Conservation (phyloP, 1,140 invertebrate genomes). For the Cydia splendana region DNA sequence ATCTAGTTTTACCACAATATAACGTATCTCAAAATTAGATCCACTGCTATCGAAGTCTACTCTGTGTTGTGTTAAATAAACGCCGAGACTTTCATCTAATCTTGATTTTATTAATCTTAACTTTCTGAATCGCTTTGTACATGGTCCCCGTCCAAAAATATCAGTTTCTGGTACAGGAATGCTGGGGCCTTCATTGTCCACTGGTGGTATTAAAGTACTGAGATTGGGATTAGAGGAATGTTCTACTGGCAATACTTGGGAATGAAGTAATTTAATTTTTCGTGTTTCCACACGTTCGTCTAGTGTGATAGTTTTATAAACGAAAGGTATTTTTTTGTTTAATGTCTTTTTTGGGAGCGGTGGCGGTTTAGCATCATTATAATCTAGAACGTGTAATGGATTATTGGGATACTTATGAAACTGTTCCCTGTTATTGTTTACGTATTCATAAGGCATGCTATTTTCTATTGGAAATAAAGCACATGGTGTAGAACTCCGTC, state of each 20-base stretch:
- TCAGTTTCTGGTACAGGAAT: slow-evolving; percentile 56
- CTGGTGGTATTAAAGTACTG: slow-evolving; percentile 42
- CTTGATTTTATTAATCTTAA: slow-evolving; percentile 81
- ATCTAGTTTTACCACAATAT: slow-evolving; percentile 91
- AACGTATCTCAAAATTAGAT: slow-evolving; percentile 84
- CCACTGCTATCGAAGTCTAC: slow-evolving; percentile 75
- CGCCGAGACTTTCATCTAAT: slow-evolving; percentile 84
- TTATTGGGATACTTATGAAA: slow-evolving; percentile 48
- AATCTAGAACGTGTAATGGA: slow-evolving; percentile 56
- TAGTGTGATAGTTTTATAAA: slow-evolving; percentile 77
- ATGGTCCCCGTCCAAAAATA: slow-evolving; percentile 72
- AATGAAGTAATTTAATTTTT: slow-evolving; percentile 76
- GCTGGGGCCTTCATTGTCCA: slow-evolving; percentile 39
- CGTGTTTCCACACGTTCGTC: slow-evolving; percentile 78
- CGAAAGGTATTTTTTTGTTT: slow-evolving; percentile 70
- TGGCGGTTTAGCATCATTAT: slow-evolving; percentile 71
- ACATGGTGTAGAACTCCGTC: slow-evolving; percentile 74
- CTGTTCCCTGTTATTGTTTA: slow-evolving; percentile 53
- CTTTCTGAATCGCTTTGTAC: slow-evolving; percentile 80
- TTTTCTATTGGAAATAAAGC: slow-evolving; percentile 71
- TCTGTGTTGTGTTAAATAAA: slow-evolving; percentile 85
- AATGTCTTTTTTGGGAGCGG: slow-evolving; percentile 74
- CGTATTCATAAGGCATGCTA: slow-evolving; percentile 54
- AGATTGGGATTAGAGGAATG: slow-evolving; percentile 61
- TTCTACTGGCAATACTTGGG: slow-evolving; percentile 68